phyloP scores from a whole-genome alignment of 2,888 invertebrate genomes.

The Andricus quercusramuli region DNA sequence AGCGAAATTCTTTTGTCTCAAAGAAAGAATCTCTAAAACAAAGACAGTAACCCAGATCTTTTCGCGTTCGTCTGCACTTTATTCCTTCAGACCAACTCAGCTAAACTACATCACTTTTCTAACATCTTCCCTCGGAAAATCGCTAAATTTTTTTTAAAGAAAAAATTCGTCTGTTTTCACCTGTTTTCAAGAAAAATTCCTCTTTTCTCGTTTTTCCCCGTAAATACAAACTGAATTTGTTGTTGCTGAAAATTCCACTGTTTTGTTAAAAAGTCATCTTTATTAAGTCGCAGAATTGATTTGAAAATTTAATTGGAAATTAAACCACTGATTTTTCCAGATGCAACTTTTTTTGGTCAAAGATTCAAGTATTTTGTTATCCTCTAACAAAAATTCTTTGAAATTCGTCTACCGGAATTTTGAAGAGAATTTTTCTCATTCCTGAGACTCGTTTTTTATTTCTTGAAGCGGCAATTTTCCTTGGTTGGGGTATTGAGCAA shows the following conservation, averaged over 20 bases:
- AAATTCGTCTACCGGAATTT: neutral
- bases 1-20: constrained; percentile 10
- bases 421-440: neutral
- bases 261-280: no score
- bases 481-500: neutral
- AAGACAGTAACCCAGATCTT: constrained; percentile 34
- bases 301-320: no score
- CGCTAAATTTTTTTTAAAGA: neutral
- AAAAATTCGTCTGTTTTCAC: no score
- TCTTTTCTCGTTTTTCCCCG: no score
- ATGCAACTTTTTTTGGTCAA: no score
- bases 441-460: neutral
- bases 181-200: no score
- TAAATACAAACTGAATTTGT: no score
- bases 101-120: constrained; percentile 6
- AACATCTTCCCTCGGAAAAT: constrained; percentile 7
- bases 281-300: no score
- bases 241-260: no score
- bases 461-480: neutral
- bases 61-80: constrained; percentile 31
- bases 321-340: no score
- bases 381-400: no score
- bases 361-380: no score
- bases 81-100: neutral
- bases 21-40: constrained; percentile 33